Conservation (phyloP, 2,113 vertebrate species). For the Onychostruthus taczanowskii region DNA sequence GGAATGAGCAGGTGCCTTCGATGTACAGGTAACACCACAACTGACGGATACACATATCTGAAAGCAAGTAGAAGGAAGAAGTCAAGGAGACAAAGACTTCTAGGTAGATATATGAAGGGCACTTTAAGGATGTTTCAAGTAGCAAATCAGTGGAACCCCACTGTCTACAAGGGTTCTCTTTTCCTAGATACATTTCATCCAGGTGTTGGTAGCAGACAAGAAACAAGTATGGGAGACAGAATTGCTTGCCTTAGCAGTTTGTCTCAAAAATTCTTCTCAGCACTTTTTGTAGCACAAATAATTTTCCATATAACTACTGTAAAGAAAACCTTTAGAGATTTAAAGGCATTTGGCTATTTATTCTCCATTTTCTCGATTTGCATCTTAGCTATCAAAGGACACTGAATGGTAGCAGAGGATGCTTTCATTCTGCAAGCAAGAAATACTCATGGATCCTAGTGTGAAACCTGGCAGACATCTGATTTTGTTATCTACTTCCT, state of each 20-base stretch:
- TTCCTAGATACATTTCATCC: not conserved
- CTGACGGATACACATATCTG: not conserved
- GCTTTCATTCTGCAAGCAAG: not conserved
- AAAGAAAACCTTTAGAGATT: not conserved
- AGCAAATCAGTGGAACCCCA: not conserved
- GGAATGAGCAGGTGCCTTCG: not conserved
- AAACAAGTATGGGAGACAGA: not conserved
- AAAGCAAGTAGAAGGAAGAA: not conserved
- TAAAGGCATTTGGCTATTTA: not conserved
- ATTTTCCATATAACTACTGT: not conserved
- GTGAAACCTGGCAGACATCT: not conserved
- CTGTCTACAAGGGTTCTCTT: not conserved
- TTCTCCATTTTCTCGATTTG: not conserved
- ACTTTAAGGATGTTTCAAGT: not conserved
- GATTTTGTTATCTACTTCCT: not conserved
- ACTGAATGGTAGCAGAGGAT: not conserved
- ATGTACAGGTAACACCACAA: not conserved
- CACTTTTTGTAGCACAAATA: not conserved
- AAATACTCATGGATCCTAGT: not conserved
- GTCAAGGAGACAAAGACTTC: not conserved
- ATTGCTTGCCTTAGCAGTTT: not conserved
- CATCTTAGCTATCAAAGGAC: not conserved
- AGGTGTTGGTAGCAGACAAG: not conserved
- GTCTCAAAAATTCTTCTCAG: not conserved
- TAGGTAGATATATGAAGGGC: not conserved